Base-by-base conservation (phyloP, 1,140 invertebrate genomes). In the Trachymyrmex septentrionalis region DNA sequence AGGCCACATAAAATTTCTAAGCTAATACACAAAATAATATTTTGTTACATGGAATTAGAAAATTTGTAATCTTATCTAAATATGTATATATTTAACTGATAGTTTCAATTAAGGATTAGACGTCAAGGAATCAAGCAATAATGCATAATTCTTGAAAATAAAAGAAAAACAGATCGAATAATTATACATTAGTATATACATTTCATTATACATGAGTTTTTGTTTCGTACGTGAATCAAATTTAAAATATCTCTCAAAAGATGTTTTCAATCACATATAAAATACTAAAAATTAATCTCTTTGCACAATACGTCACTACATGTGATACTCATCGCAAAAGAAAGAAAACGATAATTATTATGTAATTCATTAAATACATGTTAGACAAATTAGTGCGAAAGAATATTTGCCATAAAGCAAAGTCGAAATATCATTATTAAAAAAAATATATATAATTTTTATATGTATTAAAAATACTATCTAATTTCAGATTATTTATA, bases 401-500 rank as follows among this genome's bases (percentile, higher is more conserved):
- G 24, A 85, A 86, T 77, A 73, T 76, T 88, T 73, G 78, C 16
- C 27, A 66, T 80, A 73, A 61, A 61, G 27, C 55, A 75, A 84
- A 61, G 69, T 75, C 38, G 14, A 44, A 84, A 61, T 73, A 84
- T 59, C 34, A 67, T 69, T 14, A 72, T 59, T 27, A 50, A 69
- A 50, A 44, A 67, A 6, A 69, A 84, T 34, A 34, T 34, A n/a
- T 27, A 66, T 76, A 30, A 19, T 6, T 38, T n/a, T 59, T 27
- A 44, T 44, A 50, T 77, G 27, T 61, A 30, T 84, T 75, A 66
- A 80, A 87, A 90, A 85, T 66, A 34, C 48, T 89, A 63, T 14
- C 76, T 67, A 44, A 19, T 87, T 90, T 53, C 14, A 61, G 55
- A 72, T 71, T 61, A 69, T 44, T 44, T 57, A 57, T 57, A 21